phyloP scores from a whole-genome alignment of 2,797 vertebrate species.

The Coilia nasus region DNA sequence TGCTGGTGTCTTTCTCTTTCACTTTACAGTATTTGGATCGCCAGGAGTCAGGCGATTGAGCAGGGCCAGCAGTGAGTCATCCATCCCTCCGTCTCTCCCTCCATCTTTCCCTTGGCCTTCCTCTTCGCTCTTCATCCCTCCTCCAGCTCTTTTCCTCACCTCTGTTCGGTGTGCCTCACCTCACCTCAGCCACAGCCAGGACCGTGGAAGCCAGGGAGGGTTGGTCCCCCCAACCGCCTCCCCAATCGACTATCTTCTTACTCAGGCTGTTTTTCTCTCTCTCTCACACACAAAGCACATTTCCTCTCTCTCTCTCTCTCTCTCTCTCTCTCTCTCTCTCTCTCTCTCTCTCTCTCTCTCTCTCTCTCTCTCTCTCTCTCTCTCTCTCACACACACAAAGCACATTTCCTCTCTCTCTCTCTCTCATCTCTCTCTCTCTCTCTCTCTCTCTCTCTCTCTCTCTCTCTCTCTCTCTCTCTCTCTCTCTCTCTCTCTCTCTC shows the following conservation, averaged over 20 bases:
- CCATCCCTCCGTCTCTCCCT: background rate
- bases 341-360: too few species aligned
- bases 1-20: background rate
- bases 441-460: constrained; percentile 39
- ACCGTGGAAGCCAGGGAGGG: background rate
- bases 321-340: too few species aligned
- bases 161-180: background rate
- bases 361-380: too few species aligned
- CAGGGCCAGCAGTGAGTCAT: constrained; percentile 1
- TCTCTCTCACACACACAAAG: too few species aligned
- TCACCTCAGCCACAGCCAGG: background rate
- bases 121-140: constrained; percentile 44
- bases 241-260: background rate
- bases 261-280: too few species aligned
- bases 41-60: background rate
- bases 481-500: background rate
- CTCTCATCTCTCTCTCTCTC: background rate
- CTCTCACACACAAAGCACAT: too few species aligned
- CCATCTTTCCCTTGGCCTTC: background rate
- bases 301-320: too few species aligned
- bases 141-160: constrained; percentile 33
- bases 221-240: background rate
- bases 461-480: background rate
- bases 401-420: too few species aligned
- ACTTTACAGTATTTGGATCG: background rate